Conservation (phyloP, 2,888 invertebrate genomes). For the Aquatica leii region DNA sequence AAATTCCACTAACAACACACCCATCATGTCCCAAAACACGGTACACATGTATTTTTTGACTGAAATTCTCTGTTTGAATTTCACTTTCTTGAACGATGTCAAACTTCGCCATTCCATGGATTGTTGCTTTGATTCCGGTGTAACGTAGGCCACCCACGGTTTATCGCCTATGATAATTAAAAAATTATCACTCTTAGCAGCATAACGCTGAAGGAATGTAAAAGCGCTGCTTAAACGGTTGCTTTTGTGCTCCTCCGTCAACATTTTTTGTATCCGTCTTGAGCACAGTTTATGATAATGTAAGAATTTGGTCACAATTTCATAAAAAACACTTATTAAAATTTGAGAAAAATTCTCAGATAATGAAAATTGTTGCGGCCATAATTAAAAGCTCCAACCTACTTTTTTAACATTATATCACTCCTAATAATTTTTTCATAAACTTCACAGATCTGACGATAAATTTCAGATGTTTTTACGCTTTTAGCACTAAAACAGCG, state of each 20-base stretch:
- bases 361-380: too few species aligned
- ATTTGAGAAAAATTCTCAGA: slow-evolving; percentile 35
- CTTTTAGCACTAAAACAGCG: too few species aligned
- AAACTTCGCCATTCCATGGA: neutral
- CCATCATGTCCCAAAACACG: slow-evolving; percentile 42
- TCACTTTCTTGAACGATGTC: slow-evolving; percentile 5
- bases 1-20: slow-evolving; percentile 30
- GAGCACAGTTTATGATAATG: slow-evolving; percentile 39
- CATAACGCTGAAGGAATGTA: slow-evolving; percentile 40
- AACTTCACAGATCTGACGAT: too few species aligned
- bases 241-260: slow-evolving; percentile 38
- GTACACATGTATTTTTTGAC: slow-evolving; percentile 43
- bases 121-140: slow-evolving; percentile 21
- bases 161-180: slow-evolving; percentile 43
- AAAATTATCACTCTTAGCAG: slow-evolving; percentile 38
- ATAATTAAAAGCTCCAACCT: too few species aligned
- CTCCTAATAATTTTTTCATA: too few species aligned
- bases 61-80: slow-evolving; percentile 30
- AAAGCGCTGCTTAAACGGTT: slow-evolving; percentile 29
- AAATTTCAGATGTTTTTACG: too few species aligned
- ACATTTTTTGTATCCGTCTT: slow-evolving; percentile 42
- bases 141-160: slow-evolving; percentile 35
- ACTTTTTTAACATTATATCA: too few species aligned
- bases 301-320: slow-evolving; percentile 37
- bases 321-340: slow-evolving; percentile 30